phyloP scores from a whole-genome alignment of 2,797 vertebrate species.

The Crenichthys baileyi region DNA sequence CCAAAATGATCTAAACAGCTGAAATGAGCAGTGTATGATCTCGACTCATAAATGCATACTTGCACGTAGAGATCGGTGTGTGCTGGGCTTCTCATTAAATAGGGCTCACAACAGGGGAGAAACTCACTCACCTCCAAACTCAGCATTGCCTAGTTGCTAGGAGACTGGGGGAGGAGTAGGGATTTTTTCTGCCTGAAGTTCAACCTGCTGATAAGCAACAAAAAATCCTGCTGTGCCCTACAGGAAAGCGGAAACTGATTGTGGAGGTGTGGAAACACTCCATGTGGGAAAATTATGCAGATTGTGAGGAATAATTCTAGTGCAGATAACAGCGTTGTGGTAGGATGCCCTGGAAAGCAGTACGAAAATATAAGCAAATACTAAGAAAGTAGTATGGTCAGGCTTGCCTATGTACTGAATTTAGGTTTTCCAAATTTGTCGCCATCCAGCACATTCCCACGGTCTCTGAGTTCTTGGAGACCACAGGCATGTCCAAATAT shows the following conservation, averaged over 20 bases:
- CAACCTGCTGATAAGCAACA: neutral
- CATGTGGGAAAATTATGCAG: neutral
- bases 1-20: neutral
- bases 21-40: neutral
- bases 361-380: too few relatives aligned
- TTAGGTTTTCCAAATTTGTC: neutral
- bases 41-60: neutral
- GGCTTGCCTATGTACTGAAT: neutral
- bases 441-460: neutral
- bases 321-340: neutral
- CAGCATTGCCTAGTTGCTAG: neutral
- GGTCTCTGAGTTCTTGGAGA: neutral
- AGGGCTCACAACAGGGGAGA: neutral
- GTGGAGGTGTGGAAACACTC: neutral
- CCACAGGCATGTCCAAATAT: too few relatives aligned
- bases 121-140: neutral
- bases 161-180: neutral
- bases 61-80: neutral
- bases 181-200: neutral
- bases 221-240: neutral
- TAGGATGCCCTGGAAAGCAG: neutral
- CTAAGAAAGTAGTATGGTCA: neutral
- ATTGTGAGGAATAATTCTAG: neutral
- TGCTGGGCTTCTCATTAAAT: neutral
- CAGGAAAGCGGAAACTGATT: neutral